Evolutionary conservation across 2,888 invertebrate species (phyloP), one percentile per base, ranked within the genome.

Genomic region (Odontocolon sp.): DNA sequence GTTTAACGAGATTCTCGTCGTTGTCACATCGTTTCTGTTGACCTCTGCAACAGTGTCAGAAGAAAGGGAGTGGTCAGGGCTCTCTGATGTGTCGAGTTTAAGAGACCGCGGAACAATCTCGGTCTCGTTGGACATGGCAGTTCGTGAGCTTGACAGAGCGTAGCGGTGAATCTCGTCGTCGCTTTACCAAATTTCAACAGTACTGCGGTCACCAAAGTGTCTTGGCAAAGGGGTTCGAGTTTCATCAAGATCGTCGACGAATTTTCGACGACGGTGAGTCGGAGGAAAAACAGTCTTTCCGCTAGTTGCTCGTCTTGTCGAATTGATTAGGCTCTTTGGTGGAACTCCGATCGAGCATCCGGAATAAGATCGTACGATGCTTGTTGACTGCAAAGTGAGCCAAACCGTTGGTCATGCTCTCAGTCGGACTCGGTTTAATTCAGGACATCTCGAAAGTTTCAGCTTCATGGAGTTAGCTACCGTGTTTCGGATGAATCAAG

Each of bases 281-380:
- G 31, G 28, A 2, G 33, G 3, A 9, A 14, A 16, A 33, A 26
- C 2, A 28, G 52, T 21, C 56, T 40, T 64, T 69, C 69, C 31
- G 42, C 38, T 40, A 33, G 52, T 66, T 28, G 33, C 33, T 11
- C 47, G 45, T 50, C 56, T 42, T 66, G n/a, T 59, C 64, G 57
- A 66, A 76, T 59, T 52, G 75, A 70, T 59, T 59, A 52, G 50
- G 52, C 59, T 76, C 69, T 76, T 76, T 23, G 69, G 40, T n/a
- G n/a, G n/a, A n/a, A n/a, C n/a, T n/a, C n/a, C n/a, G n/a, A n/a
- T n/a, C n/a, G n/a, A n/a, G n/a, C n/a, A n/a, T n/a, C n/a, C n/a
- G n/a, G n/a, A n/a, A n/a, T n/a, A n/a, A 64, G 69, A 75, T 64
- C 54, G 21, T 45, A 33, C 16, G 50, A 57, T 8, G 26, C 21